phyloP scores from a whole-genome alignment of 2,113 vertebrate species.

The Podarcis raffonei region DNA sequence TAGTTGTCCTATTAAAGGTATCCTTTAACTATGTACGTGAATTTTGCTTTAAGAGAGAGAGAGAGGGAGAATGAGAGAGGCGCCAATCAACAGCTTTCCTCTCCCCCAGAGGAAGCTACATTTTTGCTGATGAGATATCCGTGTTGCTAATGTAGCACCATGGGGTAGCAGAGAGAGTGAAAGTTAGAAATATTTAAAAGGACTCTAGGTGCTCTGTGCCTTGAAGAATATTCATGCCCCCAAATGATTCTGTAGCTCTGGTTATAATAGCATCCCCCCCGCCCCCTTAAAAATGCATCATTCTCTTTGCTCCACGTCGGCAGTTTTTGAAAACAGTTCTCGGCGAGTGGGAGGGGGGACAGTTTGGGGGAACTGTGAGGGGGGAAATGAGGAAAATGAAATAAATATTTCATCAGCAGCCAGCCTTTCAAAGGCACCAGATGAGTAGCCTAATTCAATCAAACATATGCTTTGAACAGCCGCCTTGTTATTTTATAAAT shows the following conservation, averaged over 20 bases:
- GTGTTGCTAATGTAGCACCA: neutral
- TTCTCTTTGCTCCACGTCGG: neutral
- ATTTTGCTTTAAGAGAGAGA: neutral
- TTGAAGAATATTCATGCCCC: neutral
- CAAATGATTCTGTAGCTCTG: neutral
- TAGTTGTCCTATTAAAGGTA: neutral
- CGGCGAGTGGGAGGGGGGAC: neutral
- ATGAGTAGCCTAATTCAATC: neutral
- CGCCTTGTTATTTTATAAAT: neutral
- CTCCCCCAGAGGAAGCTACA: neutral
- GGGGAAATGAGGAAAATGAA: accelerated
- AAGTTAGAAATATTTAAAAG: neutral
- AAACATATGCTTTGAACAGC: neutral
- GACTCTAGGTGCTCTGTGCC: neutral
- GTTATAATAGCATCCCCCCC: neutral
- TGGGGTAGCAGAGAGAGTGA: neutral
- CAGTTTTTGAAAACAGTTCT: neutral
- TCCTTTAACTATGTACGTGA: neutral
- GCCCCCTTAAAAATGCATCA: neutral
- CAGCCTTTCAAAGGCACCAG: accelerated
- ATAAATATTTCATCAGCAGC: neutral
- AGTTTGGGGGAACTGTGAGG: neutral
- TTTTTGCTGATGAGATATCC: neutral
- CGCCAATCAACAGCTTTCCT: neutral
- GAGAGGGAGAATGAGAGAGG: neutral